phyloP scores from a whole-genome alignment of 2,113 vertebrate genomes.

The Pithys albifrons region DNA sequence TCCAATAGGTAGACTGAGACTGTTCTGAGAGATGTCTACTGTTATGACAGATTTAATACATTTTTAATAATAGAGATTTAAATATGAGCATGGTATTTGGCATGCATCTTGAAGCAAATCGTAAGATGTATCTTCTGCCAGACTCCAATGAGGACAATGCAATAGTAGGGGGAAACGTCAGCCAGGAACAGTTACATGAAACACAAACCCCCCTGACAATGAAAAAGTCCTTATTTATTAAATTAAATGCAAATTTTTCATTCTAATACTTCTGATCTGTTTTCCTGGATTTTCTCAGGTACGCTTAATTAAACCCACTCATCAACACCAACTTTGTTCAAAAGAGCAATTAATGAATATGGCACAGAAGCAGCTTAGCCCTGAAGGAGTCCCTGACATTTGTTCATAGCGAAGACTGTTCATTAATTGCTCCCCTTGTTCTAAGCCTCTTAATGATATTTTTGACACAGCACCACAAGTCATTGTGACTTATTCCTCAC shows the following conservation, averaged over 20 bases:
- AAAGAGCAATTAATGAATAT: conserved; percentile 54
- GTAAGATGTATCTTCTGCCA: neutral
- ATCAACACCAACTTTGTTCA: conserved; percentile 32
- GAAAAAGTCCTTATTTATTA: neutral
- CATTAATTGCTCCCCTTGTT: conserved; percentile 56
- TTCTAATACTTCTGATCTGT: neutral
- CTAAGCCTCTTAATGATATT: conserved; percentile 5
- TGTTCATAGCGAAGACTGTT: neutral
- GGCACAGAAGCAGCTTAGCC: conserved; percentile 32
- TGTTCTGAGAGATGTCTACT: neutral
- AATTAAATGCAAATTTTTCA: conserved; percentile 1
- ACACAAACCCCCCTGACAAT: neutral
- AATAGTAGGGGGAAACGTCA: neutral
- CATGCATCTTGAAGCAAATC: neutral
- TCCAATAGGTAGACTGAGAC: neutral
- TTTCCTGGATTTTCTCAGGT: conserved; percentile 36
- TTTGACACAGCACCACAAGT: conserved; percentile 28
- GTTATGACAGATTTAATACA: neutral
- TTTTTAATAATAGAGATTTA: neutral
- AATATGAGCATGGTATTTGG: neutral
- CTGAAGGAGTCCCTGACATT: conserved; percentile 27
- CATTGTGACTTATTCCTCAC: conserved; percentile 7
- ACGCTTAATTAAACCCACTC: conserved; percentile 52
- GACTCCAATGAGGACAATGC: neutral
- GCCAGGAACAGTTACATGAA: neutral